A percentile compares a stretch with the other conserved stretches of the same genome.
These are phyloP conservation scores for Autographa gamma DNA, from an alignment of 2,888 invertebrate genomes.

Conservation along the genomic window DNA sequence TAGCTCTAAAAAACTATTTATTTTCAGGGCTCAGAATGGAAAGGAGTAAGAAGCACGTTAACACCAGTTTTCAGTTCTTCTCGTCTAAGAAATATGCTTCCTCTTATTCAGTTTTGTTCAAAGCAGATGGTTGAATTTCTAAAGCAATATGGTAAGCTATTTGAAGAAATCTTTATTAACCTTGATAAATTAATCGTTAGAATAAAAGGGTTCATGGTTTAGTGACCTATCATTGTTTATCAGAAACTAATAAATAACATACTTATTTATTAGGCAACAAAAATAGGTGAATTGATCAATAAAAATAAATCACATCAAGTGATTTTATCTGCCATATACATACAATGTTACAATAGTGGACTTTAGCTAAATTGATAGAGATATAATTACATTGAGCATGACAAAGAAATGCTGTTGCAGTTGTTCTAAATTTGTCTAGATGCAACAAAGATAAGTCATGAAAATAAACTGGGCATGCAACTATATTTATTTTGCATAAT, in stretches of 20 bases:
- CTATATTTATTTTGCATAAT: neutral
- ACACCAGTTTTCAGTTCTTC: conserved; percentile 89
- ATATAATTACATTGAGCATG: neutral
- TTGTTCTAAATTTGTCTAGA: neutral
- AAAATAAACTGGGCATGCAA: no score
- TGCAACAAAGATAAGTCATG: neutral
- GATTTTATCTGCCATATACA: neutral
- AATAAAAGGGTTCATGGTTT: neutral
- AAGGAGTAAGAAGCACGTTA: conserved; percentile 83
- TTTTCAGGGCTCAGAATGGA: conserved; percentile 86
- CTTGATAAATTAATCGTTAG: neutral
- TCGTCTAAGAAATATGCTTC: conserved; percentile 86
- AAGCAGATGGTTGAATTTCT: conserved; percentile 83
- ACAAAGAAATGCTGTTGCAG: neutral
- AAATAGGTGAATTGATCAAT: neutral
- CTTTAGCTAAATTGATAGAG: neutral
- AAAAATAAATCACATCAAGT: neutral
- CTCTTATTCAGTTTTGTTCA: conserved; percentile 81
- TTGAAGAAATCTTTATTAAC: neutral
- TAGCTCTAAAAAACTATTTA: neutral
- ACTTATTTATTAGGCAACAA: neutral
- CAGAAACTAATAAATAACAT: neutral
- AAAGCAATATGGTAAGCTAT: conserved; percentile 73
- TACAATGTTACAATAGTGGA: neutral
- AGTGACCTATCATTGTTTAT: neutral